These are phyloP conservation scores for Actinernus sp. DNA, from an alignment of 92 coral and sea anemone genomes.

Conservation along the genomic window DNA sequence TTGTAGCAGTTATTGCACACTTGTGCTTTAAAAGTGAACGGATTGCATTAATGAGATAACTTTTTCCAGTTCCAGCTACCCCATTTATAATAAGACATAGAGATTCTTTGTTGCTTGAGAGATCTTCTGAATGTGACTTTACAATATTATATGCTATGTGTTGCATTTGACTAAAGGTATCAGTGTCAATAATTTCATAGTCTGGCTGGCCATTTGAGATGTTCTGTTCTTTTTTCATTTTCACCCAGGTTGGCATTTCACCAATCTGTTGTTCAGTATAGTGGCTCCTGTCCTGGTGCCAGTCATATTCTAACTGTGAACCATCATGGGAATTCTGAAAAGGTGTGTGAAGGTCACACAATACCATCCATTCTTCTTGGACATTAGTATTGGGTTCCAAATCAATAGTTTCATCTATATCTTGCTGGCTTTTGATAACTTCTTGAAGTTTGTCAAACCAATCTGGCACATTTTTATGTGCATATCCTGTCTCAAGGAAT, in stretches of 20 bases:
- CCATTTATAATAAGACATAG: slow-evolving; percentile 34
- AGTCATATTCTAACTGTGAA: slow-evolving; percentile 15
- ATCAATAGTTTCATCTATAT: slow-evolving; percentile 14
- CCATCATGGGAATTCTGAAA: slow-evolving; percentile 6
- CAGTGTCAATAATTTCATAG: slow-evolving; percentile 28
- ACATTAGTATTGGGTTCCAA: not conserved
- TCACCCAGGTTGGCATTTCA: slow-evolving; percentile 55
- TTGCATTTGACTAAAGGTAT: slow-evolving; percentile 58
- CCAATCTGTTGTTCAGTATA: slow-evolving; percentile 60
- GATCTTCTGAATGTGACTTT: slow-evolving; percentile 38
- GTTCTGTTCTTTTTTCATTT: slow-evolving; percentile 18
- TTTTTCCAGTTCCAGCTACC: slow-evolving; percentile 36
- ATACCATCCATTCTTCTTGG: slow-evolving; percentile 59
- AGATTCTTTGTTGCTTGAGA: slow-evolving; percentile 30
- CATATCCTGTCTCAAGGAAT: slow-evolving; percentile 50
- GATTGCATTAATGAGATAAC: slow-evolving; percentile 41
- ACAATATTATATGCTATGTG: slow-evolving; percentile 42
- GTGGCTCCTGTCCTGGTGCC: slow-evolving; percentile 36
- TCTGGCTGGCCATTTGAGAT: not conserved
- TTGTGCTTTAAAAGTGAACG: slow-evolving; percentile 16
- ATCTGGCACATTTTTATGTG: slow-evolving; percentile 51
- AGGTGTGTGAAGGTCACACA: slow-evolving; percentile 51
- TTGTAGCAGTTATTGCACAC: slow-evolving; percentile 38
- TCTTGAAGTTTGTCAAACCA: slow-evolving; percentile 62
- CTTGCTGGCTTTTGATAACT: slow-evolving; percentile 47